Percentiles rank a stretch among this genome's conserved stretches.
phyloP scores from a whole-genome alignment of 92 coral and sea anemone species.

The Chrysogorgia sp. region DNA sequence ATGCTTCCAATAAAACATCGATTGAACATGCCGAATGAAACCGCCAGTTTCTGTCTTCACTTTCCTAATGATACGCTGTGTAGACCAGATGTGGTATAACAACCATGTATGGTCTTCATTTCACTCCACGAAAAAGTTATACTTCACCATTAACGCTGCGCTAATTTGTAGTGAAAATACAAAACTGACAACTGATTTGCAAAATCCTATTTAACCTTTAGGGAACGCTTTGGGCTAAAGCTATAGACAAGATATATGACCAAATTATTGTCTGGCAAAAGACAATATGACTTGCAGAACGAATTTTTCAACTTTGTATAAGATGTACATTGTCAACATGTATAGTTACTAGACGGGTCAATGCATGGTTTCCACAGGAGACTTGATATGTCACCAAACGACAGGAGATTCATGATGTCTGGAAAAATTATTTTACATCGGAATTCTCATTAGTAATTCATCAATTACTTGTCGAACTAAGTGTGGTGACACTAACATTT shows the following conservation, averaged over 20 bases:
- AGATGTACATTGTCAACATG: too few species aligned
- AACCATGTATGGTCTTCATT: constrained; percentile 30
- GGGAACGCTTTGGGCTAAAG: constrained; percentile 22
- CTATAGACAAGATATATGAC: too few species aligned
- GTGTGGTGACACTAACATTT: neutral
- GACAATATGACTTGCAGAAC: constrained; percentile 7
- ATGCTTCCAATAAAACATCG: neutral
- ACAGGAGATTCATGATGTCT: constrained; percentile 27
- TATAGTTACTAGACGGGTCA: constrained; percentile 28
- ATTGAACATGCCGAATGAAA: constrained; percentile 19
- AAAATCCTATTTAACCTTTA: constrained; percentile 10
- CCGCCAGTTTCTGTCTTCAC: constrained; percentile 27
- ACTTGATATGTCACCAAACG: constrained; percentile 14
- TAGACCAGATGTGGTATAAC: constrained; percentile 7
- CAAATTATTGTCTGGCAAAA: constrained; percentile 13
- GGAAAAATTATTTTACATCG: constrained; percentile 11
- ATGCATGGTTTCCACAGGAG: constrained; percentile 4
- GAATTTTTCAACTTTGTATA: neutral
- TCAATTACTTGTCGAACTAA: neutral
- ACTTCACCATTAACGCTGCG: neutral
- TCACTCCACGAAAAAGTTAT: neutral
- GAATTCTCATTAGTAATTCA: constrained; percentile 7
- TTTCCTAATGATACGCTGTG: constrained; percentile 11
- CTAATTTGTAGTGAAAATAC: too few species aligned
- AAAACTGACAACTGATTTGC: too few species aligned